phyloP scores from a whole-genome alignment of 2,113 vertebrate species.

The Heterocephalus glaber region DNA sequence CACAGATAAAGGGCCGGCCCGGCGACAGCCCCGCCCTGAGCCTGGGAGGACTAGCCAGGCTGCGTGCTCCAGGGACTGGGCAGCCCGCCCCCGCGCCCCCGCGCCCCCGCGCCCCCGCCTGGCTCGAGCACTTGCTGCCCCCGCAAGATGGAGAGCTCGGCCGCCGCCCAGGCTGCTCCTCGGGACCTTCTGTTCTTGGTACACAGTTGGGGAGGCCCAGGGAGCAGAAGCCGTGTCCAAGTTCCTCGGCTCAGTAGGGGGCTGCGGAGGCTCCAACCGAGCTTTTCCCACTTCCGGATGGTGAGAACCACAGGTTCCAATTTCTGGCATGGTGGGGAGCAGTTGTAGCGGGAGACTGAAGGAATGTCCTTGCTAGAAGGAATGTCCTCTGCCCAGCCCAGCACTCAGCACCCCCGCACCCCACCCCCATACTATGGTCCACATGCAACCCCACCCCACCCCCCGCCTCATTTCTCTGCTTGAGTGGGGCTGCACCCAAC shows the following conservation, averaged over 20 bases:
- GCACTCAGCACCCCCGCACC: background rate
- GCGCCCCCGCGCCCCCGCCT: background rate
- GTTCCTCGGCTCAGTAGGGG: background rate
- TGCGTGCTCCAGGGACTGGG: background rate
- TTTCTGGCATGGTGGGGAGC: background rate
- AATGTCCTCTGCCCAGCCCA: background rate
- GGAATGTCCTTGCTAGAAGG: background rate
- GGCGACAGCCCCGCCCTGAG: background rate
- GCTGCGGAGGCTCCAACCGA: background rate
- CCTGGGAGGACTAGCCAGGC: background rate
- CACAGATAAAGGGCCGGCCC: background rate
- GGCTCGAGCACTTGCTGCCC: background rate
- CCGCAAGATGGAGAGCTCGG: background rate
- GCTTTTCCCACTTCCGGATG: background rate
- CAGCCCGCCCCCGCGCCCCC: background rate
- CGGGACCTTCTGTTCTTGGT: background rate
- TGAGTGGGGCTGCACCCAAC: background rate
- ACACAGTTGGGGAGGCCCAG: background rate
- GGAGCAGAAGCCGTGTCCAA: background rate
- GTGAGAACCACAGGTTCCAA: background rate
- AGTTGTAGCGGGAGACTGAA: background rate
- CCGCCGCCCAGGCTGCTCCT: accelerated
- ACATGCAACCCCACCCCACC: background rate
- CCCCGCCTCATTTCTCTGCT: background rate
- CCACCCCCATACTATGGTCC: background rate